phyloP scores from a whole-genome alignment of 1,140 invertebrate genomes.

The Penaeus japonicus region DNA sequence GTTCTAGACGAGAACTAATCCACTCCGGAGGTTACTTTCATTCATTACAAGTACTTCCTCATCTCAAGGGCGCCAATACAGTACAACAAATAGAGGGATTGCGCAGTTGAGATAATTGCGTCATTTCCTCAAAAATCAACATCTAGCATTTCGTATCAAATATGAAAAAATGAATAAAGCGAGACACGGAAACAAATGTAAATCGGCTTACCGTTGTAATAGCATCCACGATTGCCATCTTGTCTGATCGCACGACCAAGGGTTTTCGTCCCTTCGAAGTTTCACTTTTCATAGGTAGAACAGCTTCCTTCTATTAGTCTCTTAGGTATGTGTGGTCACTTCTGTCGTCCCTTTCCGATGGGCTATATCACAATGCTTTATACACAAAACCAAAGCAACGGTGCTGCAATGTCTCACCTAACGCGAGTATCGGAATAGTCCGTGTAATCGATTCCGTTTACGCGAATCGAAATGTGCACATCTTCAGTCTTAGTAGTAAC shows the following conservation, averaged over 20 bases:
- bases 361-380: conserved; percentile 55
- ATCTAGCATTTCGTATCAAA: too few species aligned
- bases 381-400: conserved; percentile 38
- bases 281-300: not conserved
- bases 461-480: conserved; percentile 37
- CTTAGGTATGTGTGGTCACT: not conserved
- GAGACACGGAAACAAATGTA: not conserved
- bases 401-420: conserved; percentile 14
- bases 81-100: too few species aligned
- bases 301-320: not conserved
- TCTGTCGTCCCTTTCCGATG: not conserved
- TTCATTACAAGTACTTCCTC: too few species aligned
- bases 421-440: conserved; percentile 45
- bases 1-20: too few species aligned
- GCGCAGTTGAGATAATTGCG: too few species aligned
- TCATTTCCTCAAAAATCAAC: too few species aligned
- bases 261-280: not conserved
- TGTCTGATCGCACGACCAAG: not conserved
- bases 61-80: too few species aligned
- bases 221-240: not conserved
- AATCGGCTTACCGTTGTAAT: not conserved
- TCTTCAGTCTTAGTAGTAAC: conserved; percentile 46
- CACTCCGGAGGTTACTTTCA: too few species aligned
- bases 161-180: too few species aligned
- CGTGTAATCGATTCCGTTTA: conserved; percentile 50